phyloP scores from a whole-genome alignment of 2,113 vertebrate species.

The Cynoglossus semilaevis region DNA sequence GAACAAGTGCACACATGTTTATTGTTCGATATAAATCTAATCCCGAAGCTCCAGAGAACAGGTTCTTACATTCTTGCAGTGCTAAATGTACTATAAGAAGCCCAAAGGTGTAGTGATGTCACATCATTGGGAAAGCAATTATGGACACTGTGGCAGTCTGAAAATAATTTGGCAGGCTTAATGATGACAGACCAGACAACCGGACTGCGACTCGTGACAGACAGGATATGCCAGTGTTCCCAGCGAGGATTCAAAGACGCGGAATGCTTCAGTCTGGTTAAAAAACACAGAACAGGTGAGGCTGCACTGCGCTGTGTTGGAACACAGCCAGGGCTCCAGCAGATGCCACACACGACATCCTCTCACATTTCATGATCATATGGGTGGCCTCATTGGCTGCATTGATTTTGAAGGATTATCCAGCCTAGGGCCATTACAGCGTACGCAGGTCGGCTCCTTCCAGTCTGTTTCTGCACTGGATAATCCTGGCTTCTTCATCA shows the following conservation, averaged over 20 bases:
- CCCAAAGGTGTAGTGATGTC: constrained; percentile 58
- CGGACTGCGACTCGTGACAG: constrained; percentile 37
- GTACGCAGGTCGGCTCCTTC: constrained; percentile 58
- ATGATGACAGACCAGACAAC: constrained; percentile 20
- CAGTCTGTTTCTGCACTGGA: constrained; percentile 63
- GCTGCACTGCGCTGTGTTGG: constrained; percentile 18
- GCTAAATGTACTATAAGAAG: constrained; percentile 13
- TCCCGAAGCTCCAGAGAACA: constrained; percentile 7
- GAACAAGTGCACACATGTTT: too few species aligned
- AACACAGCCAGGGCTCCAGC: constrained; percentile 47
- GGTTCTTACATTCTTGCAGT: constrained; percentile 15
- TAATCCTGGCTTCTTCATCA: constrained; percentile 71
- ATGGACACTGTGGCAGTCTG: constrained; percentile 52
- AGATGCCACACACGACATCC: constrained; percentile 64
- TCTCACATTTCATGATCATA: constrained; percentile 69
- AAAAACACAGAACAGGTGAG: constrained; percentile 25
- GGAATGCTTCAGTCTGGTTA: constrained; percentile 37
- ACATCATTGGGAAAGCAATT: constrained; percentile 59
- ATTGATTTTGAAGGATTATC: constrained; percentile 71
- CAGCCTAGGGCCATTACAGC: constrained; percentile 56
- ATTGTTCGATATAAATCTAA: constrained; percentile 2
- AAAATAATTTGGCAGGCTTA: constrained; percentile 49
- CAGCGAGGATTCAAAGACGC: constrained; percentile 18
- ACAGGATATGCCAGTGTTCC: constrained; percentile 21
- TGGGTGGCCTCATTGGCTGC: constrained; percentile 64